Evolutionary conservation across 2,113 vertebrate species (phyloP).

Genomic region (Baryphthengus martii): DNA sequence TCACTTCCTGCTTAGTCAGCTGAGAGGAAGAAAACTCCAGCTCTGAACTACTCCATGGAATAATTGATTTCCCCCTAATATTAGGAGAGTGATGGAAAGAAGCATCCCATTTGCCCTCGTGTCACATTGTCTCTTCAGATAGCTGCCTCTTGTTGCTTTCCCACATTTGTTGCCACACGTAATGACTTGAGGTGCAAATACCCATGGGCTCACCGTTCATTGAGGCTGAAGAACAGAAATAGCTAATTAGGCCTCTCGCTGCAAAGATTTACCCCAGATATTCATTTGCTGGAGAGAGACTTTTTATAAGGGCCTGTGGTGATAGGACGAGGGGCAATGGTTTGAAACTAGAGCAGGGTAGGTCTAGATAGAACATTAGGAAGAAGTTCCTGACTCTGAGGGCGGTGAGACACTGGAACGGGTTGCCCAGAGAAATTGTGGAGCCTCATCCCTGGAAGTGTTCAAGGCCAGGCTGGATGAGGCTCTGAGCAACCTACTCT

Average conservation of each 20-base stretch:
- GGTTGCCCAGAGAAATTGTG: too few species aligned
- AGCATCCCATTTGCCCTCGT: rapidly evolving
- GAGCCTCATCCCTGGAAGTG: too few species aligned
- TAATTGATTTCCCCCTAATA: not conserved
- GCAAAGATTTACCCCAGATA: not conserved
- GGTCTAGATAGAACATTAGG: too few species aligned
- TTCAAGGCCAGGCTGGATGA: too few species aligned
- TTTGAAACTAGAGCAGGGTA: too few species aligned
- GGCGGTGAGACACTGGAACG: too few species aligned
- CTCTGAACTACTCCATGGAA: not conserved
- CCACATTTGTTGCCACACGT: not conserved
- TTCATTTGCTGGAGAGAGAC: not conserved
- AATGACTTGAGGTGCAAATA: not conserved
- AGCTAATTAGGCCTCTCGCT: not conserved
- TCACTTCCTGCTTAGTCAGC: not conserved
- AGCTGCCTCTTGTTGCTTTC: not conserved
- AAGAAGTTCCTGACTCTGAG: too few species aligned
- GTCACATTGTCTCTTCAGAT: not conserved
- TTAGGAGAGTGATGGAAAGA: not conserved
- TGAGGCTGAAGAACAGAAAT: not conserved
- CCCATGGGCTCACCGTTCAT: not conserved
- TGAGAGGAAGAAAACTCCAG: not conserved
- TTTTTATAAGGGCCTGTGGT: too few species aligned
- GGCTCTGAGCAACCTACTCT: too few species aligned
- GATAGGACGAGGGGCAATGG: too few species aligned